Conservation (phyloP, 2,888 invertebrate genomes). For the Orgyia antiqua region DNA sequence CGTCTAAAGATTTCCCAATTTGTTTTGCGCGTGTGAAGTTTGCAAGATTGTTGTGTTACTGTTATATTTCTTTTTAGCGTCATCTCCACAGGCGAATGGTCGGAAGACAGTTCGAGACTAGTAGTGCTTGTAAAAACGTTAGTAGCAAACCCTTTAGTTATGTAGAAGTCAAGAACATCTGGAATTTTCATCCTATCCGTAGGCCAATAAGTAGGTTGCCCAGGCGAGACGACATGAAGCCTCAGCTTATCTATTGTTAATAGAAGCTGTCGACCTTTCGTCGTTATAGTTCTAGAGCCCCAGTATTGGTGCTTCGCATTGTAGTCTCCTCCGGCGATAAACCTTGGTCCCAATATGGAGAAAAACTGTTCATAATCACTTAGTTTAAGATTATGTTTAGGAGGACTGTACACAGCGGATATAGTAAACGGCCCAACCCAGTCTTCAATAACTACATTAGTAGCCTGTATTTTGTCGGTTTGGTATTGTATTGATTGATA, state of each 20-base stretch:
- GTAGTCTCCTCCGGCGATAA: too few species aligned
- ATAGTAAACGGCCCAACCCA: background rate
- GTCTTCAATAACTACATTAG: background rate
- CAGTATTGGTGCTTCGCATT: too few species aligned
- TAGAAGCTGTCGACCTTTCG: background rate
- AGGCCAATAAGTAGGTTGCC: background rate
- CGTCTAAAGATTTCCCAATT: background rate
- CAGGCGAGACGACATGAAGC: background rate
- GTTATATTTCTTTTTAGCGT: background rate
- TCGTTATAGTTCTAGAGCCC: background rate
- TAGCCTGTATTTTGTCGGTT: background rate
- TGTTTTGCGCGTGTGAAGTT: background rate
- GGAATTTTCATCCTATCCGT: background rate
- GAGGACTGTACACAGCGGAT: background rate
- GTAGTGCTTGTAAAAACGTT: background rate
- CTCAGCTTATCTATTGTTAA: background rate
- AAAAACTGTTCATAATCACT: background rate
- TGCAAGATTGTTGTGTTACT: background rate
- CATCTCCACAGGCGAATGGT: background rate
- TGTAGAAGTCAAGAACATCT: background rate
- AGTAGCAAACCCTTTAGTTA: background rate
- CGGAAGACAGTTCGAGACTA: background rate
- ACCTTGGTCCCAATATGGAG: background rate
- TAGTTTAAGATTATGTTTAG: background rate
- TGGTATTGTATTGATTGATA: background rate